Percentiles rank a stretch among this genome's conserved stretches.
Conservation (phyloP, 1,140 invertebrate genomes). For the Pomacea maculata region DNA sequence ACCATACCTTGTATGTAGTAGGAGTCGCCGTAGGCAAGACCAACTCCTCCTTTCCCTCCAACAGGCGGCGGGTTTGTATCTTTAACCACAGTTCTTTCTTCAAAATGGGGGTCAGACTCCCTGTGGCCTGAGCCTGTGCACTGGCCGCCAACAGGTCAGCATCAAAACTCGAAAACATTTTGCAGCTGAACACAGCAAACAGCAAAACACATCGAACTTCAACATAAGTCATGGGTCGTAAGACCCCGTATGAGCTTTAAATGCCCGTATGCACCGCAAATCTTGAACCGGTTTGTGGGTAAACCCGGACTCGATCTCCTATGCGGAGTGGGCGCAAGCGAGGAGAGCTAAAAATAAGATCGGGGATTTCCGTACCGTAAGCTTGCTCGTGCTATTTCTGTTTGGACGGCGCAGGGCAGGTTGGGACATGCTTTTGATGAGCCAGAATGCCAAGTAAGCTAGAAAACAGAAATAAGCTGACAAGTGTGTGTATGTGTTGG, state of each 20-base stretch:
- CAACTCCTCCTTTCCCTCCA: constrained; percentile 59
- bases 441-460: too few species aligned
- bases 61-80: constrained; percentile 83
- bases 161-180: constrained; percentile 12
- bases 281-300: too few species aligned
- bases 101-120: constrained; percentile 88
- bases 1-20: constrained; percentile 1
- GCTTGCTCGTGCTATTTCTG: constrained; percentile 1
- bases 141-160: constrained; percentile 32
- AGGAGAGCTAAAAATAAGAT: constrained; percentile 9
- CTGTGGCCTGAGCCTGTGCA: constrained; percentile 45
- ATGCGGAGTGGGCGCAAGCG: not conserved
- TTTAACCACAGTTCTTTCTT: constrained; percentile 90
- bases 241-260: not conserved
- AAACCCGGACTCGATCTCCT: not conserved
- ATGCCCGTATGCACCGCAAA: not conserved
- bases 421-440: constrained; percentile 1
- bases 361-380: constrained; percentile 15
- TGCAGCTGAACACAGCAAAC: not conserved
- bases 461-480: too few species aligned
- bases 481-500: too few species aligned
- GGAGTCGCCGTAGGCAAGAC: constrained; percentile 30
- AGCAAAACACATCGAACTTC: not conserved
- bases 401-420: not conserved
- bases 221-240: not conserved